These are phyloP conservation scores for Torymus texanus DNA, from an alignment of 2,888 invertebrate species.

Conservation along the genomic window DNA sequence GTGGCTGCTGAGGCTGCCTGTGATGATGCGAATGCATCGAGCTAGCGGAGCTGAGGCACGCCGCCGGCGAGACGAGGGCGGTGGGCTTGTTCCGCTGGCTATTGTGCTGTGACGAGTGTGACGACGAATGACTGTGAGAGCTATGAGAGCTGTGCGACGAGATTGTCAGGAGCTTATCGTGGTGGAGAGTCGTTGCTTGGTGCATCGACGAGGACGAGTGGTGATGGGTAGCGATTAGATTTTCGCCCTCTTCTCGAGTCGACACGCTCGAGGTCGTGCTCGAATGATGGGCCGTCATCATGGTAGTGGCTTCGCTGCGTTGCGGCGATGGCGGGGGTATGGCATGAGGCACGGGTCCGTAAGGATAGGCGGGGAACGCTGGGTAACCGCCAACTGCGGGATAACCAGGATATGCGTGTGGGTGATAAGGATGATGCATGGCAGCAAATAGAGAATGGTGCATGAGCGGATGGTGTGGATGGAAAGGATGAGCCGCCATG, in stretches of 20 bases:
- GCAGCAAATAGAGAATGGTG: conserved; percentile 82
- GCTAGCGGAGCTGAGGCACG: conserved; percentile 59
- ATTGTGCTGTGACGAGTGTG: conserved; percentile 57
- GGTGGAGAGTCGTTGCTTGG: conserved; percentile 77
- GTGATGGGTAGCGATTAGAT: conserved; percentile 79
- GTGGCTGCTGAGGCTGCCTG: conserved; percentile 62
- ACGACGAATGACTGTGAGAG: conserved; percentile 64
- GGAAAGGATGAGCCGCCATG: conserved; percentile 82
- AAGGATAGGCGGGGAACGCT: conserved; percentile 80
- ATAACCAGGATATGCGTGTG: conserved; percentile 76
- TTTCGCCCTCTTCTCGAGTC: conserved; percentile 79
- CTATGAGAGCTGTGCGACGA: conserved; percentile 73
- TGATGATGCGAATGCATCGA: conserved; percentile 67
- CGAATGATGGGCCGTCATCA: conserved; percentile 82
- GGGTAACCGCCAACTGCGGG: conserved; percentile 72
- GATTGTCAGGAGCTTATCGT: conserved; percentile 81
- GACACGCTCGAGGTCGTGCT: conserved; percentile 82
- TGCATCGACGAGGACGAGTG: conserved; percentile 78
- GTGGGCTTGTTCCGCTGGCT: conserved; percentile 57
- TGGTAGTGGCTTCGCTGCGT: conserved; percentile 79
- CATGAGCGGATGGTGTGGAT: conserved; percentile 84
- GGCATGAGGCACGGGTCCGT: conserved; percentile 84
- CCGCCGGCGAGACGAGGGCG: conserved; percentile 58
- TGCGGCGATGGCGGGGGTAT: conserved; percentile 80
- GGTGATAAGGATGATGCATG: conserved; percentile 82